Conservation (phyloP, 2,113 vertebrate genomes). For the Phalacrocorax carbo region DNA sequence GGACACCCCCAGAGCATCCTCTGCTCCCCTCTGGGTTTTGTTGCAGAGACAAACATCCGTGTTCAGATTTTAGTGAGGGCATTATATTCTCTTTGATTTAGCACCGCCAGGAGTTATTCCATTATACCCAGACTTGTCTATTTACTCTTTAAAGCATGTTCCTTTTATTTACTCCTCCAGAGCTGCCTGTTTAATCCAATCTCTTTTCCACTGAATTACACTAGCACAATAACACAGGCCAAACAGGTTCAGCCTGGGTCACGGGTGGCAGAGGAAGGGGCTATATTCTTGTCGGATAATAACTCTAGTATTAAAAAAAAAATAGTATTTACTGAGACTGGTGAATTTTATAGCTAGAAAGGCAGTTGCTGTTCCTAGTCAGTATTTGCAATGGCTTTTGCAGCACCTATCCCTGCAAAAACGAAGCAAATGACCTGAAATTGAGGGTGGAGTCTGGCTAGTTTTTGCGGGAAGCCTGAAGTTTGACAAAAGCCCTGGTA, state of each 20-base stretch:
- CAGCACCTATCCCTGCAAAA: not conserved
- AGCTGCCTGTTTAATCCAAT: constrained; percentile 57
- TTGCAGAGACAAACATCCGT: not conserved
- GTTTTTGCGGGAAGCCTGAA: not conserved
- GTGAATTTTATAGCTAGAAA: not conserved
- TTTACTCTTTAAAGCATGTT: constrained; percentile 61
- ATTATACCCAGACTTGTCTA: constrained; percentile 52
- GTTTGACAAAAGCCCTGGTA: not conserved
- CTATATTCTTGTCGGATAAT: not conserved
- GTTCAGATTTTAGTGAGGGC: not conserved
- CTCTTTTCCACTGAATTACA: constrained; percentile 67
- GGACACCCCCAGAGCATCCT: not conserved
- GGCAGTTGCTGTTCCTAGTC: not conserved
- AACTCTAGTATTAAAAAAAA: not conserved
- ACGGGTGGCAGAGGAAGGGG: not conserved
- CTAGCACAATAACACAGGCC: constrained; percentile 47
- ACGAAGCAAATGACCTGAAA: not conserved
- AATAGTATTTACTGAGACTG: not conserved
- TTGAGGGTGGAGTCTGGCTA: rapidly evolving
- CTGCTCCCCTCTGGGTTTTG: not conserved
- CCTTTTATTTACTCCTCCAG: constrained; percentile 46
- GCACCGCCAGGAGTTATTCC: constrained; percentile 9
- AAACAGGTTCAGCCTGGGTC: constrained; percentile 53
- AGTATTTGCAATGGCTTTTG: not conserved
- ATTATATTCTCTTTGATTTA: constrained; percentile 44